Conservation (phyloP, 2,888 invertebrate species). For the Tubiluchus corallicola region DNA sequence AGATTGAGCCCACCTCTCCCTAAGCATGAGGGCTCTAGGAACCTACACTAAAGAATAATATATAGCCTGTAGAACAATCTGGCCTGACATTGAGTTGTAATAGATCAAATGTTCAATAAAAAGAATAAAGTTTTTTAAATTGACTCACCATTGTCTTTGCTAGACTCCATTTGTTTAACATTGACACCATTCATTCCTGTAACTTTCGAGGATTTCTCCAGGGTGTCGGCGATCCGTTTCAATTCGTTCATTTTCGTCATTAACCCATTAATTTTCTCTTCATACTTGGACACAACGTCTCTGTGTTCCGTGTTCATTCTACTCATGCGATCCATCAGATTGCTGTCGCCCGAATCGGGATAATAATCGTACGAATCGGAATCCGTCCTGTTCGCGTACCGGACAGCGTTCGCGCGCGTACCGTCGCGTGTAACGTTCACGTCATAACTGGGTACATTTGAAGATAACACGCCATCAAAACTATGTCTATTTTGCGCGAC, state of each 20-base stretch:
- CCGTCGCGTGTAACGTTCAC: neutral
- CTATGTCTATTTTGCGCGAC: neutral
- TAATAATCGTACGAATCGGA: too few relatives aligned
- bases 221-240: neutral
- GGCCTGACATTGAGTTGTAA: too few relatives aligned
- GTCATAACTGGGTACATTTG: too few relatives aligned
- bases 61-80: too few relatives aligned
- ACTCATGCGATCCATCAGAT: neutral
- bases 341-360: neutral
- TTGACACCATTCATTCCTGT: neutral
- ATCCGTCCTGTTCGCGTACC: too few relatives aligned
- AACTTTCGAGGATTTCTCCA: neutral
- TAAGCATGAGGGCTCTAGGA: too few relatives aligned
- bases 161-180: neutral
- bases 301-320: too few relatives aligned
- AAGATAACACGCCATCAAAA: neutral
- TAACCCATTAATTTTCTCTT: neutral
- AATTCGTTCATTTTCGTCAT: conserved; percentile 3
- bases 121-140: too few relatives aligned
- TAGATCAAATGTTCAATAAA: too few relatives aligned
- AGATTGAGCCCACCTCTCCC: too few relatives aligned
- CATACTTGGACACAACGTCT: neutral
- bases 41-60: too few relatives aligned
- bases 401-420: neutral
- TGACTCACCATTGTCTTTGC: too few relatives aligned